A percentile compares a stretch with the other conserved stretches of the same genome.
phyloP scores from a whole-genome alignment of 2,888 invertebrate genomes.

The Colostygia pectinataria region DNA sequence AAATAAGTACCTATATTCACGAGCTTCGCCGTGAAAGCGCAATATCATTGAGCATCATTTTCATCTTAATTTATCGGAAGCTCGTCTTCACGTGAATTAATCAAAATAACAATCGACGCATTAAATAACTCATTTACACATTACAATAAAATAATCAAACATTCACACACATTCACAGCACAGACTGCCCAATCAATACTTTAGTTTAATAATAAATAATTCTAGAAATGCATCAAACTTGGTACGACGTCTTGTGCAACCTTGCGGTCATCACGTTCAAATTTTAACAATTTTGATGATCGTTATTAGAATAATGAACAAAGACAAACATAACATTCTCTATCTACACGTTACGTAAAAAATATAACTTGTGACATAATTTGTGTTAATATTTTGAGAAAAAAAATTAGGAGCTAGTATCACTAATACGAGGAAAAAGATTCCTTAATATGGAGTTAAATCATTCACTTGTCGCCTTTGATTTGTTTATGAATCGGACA shows the following conservation, averaged over 20 bases:
- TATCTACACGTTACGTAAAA: conserved; percentile 67
- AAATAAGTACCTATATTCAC: conserved; percentile 63
- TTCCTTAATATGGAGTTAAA: conserved; percentile 69
- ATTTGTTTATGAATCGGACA: conserved; percentile 71
- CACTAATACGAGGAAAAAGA: conserved; percentile 80
- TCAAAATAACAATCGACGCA: conserved; percentile 71
- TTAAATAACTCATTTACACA: conserved; percentile 80
- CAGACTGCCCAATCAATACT: conserved; percentile 70
- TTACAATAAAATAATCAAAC: conserved; percentile 62
- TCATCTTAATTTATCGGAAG: conserved; percentile 60
- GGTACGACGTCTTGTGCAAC: conserved; percentile 73
- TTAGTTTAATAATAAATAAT: conserved; percentile 79
- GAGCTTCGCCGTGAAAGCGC: conserved; percentile 77
- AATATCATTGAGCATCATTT: conserved; percentile 77
- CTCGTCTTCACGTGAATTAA: conserved; percentile 56
- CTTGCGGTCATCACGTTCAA: conserved; percentile 55
- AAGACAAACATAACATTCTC: conserved; percentile 79
- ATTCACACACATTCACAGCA: conserved; percentile 76
- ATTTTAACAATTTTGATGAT: conserved; percentile 64
- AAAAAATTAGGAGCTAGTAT: conserved; percentile 81
- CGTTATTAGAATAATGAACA: conserved; percentile 76
- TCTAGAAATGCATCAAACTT: conserved; percentile 81
- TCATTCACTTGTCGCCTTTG: conserved; percentile 49
- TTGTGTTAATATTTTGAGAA: conserved; percentile 76
- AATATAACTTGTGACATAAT: conserved; percentile 77